Evolutionary conservation across 1,140 invertebrate genomes (phyloP).

Genomic region (Plutomurus gul): DNA sequence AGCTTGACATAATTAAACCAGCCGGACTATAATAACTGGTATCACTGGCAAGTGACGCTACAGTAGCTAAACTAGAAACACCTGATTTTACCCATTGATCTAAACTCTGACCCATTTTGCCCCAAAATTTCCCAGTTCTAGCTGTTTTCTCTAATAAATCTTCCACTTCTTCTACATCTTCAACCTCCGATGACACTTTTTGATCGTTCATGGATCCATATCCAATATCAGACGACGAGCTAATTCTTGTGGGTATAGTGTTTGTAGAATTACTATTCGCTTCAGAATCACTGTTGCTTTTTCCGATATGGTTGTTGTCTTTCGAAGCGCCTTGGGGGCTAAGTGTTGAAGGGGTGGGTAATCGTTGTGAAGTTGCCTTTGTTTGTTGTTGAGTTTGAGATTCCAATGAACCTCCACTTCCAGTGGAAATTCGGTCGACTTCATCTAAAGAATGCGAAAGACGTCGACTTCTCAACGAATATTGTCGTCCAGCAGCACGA

Average conservation of each 20-base stretch:
- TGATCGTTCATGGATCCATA: slow-evolving; percentile 63
- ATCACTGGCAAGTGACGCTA: slow-evolving; percentile 43
- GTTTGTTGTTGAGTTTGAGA: slow-evolving; percentile 39
- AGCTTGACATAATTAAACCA: slow-evolving; percentile 47
- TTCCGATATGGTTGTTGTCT: slow-evolving; percentile 9
- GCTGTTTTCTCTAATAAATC: not conserved
- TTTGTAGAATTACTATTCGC: slow-evolving; percentile 18
- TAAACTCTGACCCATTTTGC: slow-evolving; percentile 51
- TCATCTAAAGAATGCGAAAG: slow-evolving; percentile 58
- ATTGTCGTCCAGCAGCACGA: slow-evolving; percentile 68
- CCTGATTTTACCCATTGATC: slow-evolving; percentile 53
- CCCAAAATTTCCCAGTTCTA: slow-evolving; percentile 54
- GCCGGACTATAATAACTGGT: slow-evolving; percentile 51
- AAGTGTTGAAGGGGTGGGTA: not conserved
- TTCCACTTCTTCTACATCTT: slow-evolving; percentile 30
- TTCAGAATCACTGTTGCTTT: slow-evolving; percentile 49
- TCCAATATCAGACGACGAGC: slow-evolving; percentile 59
- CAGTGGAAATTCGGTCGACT: slow-evolving; percentile 55
- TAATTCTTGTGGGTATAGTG: slow-evolving; percentile 42
- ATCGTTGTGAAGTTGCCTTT: not conserved
- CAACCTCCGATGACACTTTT: slow-evolving; percentile 26
- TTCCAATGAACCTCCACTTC: slow-evolving; percentile 46
- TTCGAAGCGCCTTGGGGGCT: slow-evolving; percentile 24
- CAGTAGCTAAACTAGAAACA: slow-evolving; percentile 37
- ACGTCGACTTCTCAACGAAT: slow-evolving; percentile 61